Evolutionary conservation across 2,113 vertebrate species (phyloP).

Genomic region (Oreochromis aureus): DNA sequence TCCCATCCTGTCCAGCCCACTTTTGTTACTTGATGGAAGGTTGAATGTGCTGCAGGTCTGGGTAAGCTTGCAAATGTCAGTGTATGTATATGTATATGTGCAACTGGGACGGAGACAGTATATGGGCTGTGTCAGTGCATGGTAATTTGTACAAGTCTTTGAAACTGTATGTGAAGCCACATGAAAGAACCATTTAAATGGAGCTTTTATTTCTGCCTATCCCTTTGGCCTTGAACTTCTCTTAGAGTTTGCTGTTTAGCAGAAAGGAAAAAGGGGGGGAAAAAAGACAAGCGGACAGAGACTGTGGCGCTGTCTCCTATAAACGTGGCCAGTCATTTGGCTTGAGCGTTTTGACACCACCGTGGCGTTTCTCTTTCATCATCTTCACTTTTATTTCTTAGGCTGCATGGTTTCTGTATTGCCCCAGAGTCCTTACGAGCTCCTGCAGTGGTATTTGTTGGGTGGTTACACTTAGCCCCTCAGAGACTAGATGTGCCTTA

Average conservation of each 20-base stretch:
- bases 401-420: background rate
- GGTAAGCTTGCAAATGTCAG: background rate
- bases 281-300: background rate
- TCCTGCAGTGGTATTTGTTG: constrained; percentile 8
- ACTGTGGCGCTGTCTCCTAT: background rate
- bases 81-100: background rate
- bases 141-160: constrained; percentile 11
- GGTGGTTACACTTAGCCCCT: constrained; percentile 20
- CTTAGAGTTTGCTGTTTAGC: background rate
- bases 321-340: background rate
- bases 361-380: constrained; percentile 28
- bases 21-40: constrained; percentile 3
- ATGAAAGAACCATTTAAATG: constrained; percentile 11
- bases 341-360: constrained; percentile 11
- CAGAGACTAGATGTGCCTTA: constrained; percentile 21
- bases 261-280: background rate
- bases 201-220: background rate
- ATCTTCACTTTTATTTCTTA: background rate
- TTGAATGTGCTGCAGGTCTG: background rate
- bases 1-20: background rate
- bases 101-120: background rate
- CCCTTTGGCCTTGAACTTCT: constrained; percentile 40
- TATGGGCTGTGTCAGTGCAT: background rate
- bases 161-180: constrained; percentile 19
- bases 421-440: constrained; percentile 10